These are phyloP conservation scores for Eilema griseolum DNA, from an alignment of 2,888 invertebrate species.

Conservation along the genomic window DNA sequence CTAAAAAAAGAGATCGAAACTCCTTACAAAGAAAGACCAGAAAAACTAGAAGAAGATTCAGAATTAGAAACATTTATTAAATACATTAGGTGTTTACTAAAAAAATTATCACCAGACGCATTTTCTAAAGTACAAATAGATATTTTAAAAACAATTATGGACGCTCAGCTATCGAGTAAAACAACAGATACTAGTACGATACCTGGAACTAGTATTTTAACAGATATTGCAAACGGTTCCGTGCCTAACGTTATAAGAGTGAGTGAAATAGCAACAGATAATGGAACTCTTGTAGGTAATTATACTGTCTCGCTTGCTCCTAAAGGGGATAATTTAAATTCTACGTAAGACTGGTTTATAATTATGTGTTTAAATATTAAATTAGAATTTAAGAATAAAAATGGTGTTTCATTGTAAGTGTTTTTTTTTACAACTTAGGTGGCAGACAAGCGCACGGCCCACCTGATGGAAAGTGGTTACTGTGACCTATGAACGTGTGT, in stretches of 20 bases:
- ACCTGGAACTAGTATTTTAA: slow-evolving; percentile 15
- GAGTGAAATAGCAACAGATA: slow-evolving; percentile 20
- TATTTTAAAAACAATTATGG: slow-evolving; percentile 69
- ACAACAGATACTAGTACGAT: slow-evolving; percentile 8
- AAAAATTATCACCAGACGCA: slow-evolving; percentile 59
- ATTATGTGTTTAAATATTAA: background rate
- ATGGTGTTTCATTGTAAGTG: background rate
- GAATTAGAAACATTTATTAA: slow-evolving; percentile 65
- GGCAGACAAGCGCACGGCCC: too few relatives aligned
- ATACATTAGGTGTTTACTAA: slow-evolving; percentile 65
- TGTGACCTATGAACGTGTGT: too few relatives aligned
- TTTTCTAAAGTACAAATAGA: slow-evolving; percentile 68
- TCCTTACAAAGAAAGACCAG: background rate
- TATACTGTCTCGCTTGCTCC: slow-evolving; percentile 33
- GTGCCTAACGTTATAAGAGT: slow-evolving; percentile 27
- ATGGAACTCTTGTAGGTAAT: slow-evolving; percentile 15
- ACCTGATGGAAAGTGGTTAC: too few relatives aligned
- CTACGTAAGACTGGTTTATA: background rate
- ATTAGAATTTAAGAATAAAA: background rate
- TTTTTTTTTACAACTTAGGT: too few relatives aligned
- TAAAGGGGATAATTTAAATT: background rate
- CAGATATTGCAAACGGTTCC: slow-evolving; percentile 13
- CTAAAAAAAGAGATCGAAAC: background rate
- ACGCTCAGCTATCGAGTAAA: slow-evolving; percentile 35
- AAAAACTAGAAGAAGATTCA: slow-evolving; percentile 26